Base-by-base conservation (phyloP, 2,888 invertebrate species). In the Chelonus formosanus region DNA sequence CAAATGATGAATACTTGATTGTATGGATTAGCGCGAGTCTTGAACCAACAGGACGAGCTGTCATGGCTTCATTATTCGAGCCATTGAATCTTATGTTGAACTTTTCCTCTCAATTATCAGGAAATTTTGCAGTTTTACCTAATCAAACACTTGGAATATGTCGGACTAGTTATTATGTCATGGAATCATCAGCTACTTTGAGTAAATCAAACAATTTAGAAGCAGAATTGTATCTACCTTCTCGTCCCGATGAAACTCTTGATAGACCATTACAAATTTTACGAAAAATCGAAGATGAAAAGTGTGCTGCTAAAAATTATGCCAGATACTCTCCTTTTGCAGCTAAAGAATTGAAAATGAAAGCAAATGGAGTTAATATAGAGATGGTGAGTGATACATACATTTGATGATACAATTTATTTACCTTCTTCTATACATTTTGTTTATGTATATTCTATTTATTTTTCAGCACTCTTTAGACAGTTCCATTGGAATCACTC, bases 291-390 rank as follows among this genome's bases (percentile, higher is more conserved):
- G 40, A 40, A 40, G 31, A 47, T 45, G 44, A 63, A 3, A 53
- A 52, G 8, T 52, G 52, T 52, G 6, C 4, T 40, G 40, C 44
- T 35, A 56, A 54, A 40, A 50, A 64, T 34, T 45, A 43, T 62
- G 62, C 48, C 35, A 35, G 20, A n/a, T 63, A 63, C 36, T 63
- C 48, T 5, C 58, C 59, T 36, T 63, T 64, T 50, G 48, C 56
- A 36, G 52, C 50, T 48, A 43, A 58, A 55, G 40, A 40, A 40
- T 40, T 40, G 4, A 40, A 40, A 40, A 40, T 5, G 40, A 20
- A 20, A 20, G 20, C 20, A 20, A 20, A 20, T 20, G 20, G 20
- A 20, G 20, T 20, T 20, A 20, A 20, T 20, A 20, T 20, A 20
- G 20, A 20, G 20, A 20, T 20, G 20, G 20, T 20, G 20, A 20